Conservation (phyloP, 2,113 vertebrate species). For the Picathartes gymnocephalus region DNA sequence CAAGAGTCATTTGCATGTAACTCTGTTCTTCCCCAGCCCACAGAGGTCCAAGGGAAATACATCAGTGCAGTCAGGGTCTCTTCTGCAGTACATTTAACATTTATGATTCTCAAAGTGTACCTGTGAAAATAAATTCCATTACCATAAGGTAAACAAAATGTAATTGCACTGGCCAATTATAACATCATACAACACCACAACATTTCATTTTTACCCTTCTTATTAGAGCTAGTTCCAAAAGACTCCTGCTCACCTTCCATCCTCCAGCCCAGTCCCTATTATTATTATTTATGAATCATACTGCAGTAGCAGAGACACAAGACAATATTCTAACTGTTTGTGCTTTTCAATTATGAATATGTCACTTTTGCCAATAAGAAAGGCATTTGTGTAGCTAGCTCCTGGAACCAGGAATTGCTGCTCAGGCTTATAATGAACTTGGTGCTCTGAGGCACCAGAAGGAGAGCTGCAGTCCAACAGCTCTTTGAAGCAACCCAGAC, state of each 20-base stretch:
- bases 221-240: neutral
- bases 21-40: neutral
- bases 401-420: neutral
- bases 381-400: neutral
- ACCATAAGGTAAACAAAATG: constrained; percentile 13
- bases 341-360: constrained; percentile 32
- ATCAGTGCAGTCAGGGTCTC: neutral
- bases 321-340: constrained; percentile 5
- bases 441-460: neutral
- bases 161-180: constrained; percentile 15
- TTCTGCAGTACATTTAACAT: neutral
- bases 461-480: neutral
- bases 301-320: neutral
- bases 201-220: constrained; percentile 7
- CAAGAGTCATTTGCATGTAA: constrained; percentile 23
- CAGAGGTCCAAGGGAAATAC: neutral
- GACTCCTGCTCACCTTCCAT: neutral
- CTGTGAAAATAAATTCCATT: neutral
- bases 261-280: neutral
- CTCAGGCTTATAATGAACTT: constrained; percentile 11
- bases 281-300: constrained; percentile 21
- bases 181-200: neutral
- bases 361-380: constrained; percentile 1
- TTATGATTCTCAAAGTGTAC: neutral
- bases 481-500: constrained; percentile 8